phyloP scores from a whole-genome alignment of 1,140 invertebrate genomes.

The Saccostrea cuccullata region DNA sequence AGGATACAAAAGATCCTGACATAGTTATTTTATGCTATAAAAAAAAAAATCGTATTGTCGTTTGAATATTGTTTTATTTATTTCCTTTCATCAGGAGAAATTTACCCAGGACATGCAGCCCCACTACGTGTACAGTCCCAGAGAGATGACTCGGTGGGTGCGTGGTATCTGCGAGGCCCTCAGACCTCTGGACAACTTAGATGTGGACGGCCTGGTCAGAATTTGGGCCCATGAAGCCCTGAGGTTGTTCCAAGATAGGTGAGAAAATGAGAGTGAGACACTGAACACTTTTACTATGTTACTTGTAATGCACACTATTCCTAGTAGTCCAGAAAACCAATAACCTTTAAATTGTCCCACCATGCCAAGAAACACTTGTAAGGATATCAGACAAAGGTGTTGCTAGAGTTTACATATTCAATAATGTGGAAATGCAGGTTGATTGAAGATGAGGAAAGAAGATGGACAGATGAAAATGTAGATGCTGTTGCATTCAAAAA shows the following conservation, averaged over 20 bases:
- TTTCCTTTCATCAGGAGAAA: constrained; percentile 83
- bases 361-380: too few relatives aligned
- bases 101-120: constrained; percentile 99
- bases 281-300: too few relatives aligned
- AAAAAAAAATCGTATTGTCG: too few relatives aligned
- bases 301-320: too few relatives aligned
- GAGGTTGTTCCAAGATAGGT: constrained; percentile 94
- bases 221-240: constrained; percentile 99
- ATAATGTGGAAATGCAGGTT: constrained; percentile 80
- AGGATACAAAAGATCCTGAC: too few relatives aligned
- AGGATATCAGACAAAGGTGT: background rate
- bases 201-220: constrained; percentile 95
- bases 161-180: constrained; percentile 99
- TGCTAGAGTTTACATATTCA: background rate
- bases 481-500: constrained; percentile 95
- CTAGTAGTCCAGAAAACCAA: too few relatives aligned
- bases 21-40: too few relatives aligned
- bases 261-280: background rate
- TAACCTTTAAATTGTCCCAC: too few relatives aligned
- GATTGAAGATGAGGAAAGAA: constrained; percentile 95
- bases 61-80: background rate
- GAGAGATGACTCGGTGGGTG: constrained; percentile 99
- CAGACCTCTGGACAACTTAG: constrained; percentile 91
- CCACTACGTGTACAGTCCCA: constrained; percentile 99
- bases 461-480: constrained; percentile 99